Evolutionary conservation across 2,797 vertebrate species (phyloP).

Genomic region (Poecilia wingei): DNA sequence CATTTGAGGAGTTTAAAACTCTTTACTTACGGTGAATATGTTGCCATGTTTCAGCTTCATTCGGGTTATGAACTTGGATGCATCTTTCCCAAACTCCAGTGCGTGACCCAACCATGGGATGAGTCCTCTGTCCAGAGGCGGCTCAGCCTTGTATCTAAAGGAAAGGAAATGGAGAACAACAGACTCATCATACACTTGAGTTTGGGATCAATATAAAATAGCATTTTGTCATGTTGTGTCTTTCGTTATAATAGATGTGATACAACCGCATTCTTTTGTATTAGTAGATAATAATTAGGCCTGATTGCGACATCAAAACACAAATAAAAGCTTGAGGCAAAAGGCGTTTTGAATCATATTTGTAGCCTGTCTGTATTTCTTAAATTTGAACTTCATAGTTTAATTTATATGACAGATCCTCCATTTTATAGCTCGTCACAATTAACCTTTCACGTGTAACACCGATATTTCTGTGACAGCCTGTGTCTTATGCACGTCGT

Average conservation of each 20-base stretch:
- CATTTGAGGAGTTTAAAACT: neutral
- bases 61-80: slow-evolving; percentile 82
- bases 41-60: slow-evolving; percentile 90
- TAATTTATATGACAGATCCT: neutral
- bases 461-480: neutral
- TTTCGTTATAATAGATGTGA: neutral
- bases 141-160: slow-evolving; percentile 81
- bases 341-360: neutral
- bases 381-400: neutral
- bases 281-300: neutral
- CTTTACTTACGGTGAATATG: slow-evolving; percentile 87
- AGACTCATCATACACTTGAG: neutral
- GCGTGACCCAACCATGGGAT: slow-evolving; percentile 91
- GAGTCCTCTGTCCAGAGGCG: slow-evolving; percentile 86
- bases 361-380: slow-evolving; percentile 45
- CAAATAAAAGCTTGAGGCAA: neutral
- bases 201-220: neutral
- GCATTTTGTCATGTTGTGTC: neutral
- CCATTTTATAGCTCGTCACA: neutral
- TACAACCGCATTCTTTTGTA: neutral
- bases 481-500: neutral
- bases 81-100: slow-evolving; percentile 88
- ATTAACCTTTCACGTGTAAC: neutral
- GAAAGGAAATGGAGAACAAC: neutral
- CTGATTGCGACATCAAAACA: neutral